Base-by-base conservation (phyloP, 2,113 vertebrate species). In the Tachysurus fulvidraco region DNA sequence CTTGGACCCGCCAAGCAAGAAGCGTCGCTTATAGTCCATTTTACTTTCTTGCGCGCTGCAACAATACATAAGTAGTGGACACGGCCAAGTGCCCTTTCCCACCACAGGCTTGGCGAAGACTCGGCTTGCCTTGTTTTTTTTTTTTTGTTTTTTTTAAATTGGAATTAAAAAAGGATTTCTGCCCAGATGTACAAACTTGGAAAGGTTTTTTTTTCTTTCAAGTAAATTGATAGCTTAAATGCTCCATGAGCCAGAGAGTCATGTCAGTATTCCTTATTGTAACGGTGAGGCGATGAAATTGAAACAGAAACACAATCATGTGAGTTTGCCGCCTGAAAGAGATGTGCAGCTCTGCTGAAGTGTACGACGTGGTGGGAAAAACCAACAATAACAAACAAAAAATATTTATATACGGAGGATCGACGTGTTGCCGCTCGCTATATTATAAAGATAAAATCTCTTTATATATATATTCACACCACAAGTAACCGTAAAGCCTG, bases 1-100 rank as follows among this genome's bases (percentile, higher is more conserved):
- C 97, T 99, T 99, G 97, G 98, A 99, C 98, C 98, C 98, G 98
- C 98, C 98, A 96, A 99, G 97, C 97, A 99, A 96, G 95, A 99
- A 99, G 96, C 98, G 97, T 95, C 98, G 96, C 95, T 99, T 99
- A 81, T 98, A 99, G 97, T 99, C 98, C 98, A 99, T 99, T 95
- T 99, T 99, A 96, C 95, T 97, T 96, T 99, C 98, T 93, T 98
- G 98, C 76, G 96, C 96, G 93, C 97, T 99, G 92, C 98, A 99
- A 97, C 98, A 99, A 98, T 99, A 98, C 98, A 99, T 99, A 97
- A 94, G 95, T 94, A 93, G 93, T 89, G 90, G 91, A 88, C 87
- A 88, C 89, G 90, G 91, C 93, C 93, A 89, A 91, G 90, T 85
- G 90, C 87, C 87, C 89, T 86, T 83, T 52, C 84, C 54, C 69